phyloP scores from a whole-genome alignment of 2,888 invertebrate genomes.

The Reticulitermes lucifugus region DNA sequence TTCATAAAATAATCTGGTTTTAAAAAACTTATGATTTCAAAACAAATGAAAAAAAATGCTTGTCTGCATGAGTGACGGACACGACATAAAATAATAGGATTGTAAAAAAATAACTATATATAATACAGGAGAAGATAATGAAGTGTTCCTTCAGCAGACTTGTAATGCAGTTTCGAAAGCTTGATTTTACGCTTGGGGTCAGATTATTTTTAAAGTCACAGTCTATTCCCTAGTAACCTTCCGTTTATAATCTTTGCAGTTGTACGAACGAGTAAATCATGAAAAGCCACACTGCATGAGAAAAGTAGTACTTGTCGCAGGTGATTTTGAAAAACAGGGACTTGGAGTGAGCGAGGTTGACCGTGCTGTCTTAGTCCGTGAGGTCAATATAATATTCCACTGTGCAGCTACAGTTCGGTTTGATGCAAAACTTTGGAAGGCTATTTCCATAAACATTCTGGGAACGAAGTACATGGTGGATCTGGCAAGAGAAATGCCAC shows the following conservation, averaged over 20 bases:
- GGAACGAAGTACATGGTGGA: conserved; percentile 67
- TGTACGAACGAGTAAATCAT: conserved; percentile 60
- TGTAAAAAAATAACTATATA: neutral
- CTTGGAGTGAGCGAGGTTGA: conserved; percentile 60
- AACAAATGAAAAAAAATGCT: no score
- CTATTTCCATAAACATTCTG: conserved; percentile 69
- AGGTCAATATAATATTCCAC: conserved; percentile 69
- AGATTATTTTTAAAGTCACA: neutral
- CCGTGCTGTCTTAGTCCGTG: conserved; percentile 59
- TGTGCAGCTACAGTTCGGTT: conserved; percentile 71
- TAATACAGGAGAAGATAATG: neutral
- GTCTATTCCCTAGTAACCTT: neutral
- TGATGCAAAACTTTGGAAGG: conserved; percentile 68
- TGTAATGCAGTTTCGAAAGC: no score
- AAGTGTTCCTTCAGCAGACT: neutral
- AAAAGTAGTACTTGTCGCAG: conserved; percentile 64
- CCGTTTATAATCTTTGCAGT: conserved; percentile 53
- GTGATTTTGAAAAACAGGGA: conserved; percentile 60
- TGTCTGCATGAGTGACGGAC: no score
- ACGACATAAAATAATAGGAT: no score
- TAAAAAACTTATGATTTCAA: neutral
- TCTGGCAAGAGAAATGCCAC: conserved; percentile 66
- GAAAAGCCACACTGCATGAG: conserved; percentile 59
- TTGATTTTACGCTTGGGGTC: no score
- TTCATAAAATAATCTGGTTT: neutral